Evolutionary conservation across 2,113 vertebrate genomes (phyloP).

Genomic region (Nyctereutes procyonoides): DNA sequence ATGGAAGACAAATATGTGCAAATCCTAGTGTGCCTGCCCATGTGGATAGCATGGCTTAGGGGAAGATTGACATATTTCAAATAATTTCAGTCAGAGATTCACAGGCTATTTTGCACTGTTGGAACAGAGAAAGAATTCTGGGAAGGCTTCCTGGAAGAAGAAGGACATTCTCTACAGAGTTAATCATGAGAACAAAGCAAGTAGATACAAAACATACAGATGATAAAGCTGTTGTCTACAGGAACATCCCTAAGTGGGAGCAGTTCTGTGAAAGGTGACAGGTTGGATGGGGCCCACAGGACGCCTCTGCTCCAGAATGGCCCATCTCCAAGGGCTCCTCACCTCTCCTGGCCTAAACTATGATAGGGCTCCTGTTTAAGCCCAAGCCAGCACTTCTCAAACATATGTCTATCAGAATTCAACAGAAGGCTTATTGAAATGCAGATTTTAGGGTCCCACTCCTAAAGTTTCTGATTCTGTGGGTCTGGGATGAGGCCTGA

Average conservation of each 20-base stretch:
- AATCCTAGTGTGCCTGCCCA: too few relatives aligned
- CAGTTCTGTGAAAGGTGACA: neutral
- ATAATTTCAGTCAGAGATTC: neutral
- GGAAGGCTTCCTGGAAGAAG: neutral
- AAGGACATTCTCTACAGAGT: neutral
- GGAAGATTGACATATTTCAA: rapidly evolving
- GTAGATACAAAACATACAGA: too few relatives aligned
- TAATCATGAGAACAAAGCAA: neutral
- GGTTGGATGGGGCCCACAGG: rapidly evolving
- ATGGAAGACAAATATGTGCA: neutral
- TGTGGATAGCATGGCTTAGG: neutral
- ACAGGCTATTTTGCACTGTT: neutral
- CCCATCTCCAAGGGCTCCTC: neutral
- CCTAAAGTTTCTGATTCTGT: neutral
- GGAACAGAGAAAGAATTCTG: neutral
- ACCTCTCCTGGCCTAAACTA: neutral
- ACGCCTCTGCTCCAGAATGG: neutral
- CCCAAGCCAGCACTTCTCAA: neutral
- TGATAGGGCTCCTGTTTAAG: neutral
- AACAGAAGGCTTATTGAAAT: neutral
- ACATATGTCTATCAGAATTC: neutral
- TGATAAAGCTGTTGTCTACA: neutral
- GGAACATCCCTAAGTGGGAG: rapidly evolving
- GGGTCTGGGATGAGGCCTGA: neutral
- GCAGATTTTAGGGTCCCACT: neutral